Conservation (phyloP, 2,888 invertebrate species). For the Isoperla grammatica region DNA sequence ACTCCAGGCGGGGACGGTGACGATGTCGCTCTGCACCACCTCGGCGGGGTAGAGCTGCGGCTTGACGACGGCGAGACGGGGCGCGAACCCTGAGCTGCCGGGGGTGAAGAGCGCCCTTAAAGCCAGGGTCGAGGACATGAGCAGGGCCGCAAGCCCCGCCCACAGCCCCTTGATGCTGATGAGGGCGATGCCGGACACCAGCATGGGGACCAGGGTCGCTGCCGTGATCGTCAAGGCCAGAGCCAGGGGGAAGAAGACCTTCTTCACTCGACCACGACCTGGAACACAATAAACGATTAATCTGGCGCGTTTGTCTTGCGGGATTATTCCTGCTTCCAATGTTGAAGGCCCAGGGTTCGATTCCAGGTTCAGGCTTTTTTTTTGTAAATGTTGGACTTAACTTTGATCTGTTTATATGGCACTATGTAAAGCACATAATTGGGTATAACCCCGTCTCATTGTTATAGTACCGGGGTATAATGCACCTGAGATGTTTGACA, state of each 20-base stretch:
- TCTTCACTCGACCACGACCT: constrained; percentile 46
- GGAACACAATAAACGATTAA: constrained; percentile 33
- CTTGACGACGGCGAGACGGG: constrained; percentile 36
- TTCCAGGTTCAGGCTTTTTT: no score
- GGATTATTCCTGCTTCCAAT: no score
- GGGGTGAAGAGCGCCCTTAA: constrained; percentile 30
- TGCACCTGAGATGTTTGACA: no score
- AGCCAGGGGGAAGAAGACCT: constrained; percentile 56
- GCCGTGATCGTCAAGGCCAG: constrained; percentile 58
- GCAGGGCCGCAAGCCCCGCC: constrained; percentile 54
- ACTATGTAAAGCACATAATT: no score
- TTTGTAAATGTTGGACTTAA: no score
- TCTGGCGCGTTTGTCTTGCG: no score
- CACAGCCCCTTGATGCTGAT: constrained; percentile 61
- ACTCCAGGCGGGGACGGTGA: constrained; percentile 36
- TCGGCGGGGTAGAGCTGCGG: constrained; percentile 42
- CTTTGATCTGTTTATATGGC: no score
- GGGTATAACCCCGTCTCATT: no score
- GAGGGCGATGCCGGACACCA: constrained; percentile 55
- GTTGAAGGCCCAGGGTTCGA: no score
- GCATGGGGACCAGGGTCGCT: constrained; percentile 53
- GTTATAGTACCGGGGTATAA: no score
- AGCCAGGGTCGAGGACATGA: constrained; percentile 47
- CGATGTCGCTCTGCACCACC: constrained; percentile 35
- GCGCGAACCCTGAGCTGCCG: constrained; percentile 35